These are phyloP conservation scores for Jordanella pulchra DNA, from an alignment of 2,797 vertebrate genomes.

Conservation along the genomic window DNA sequence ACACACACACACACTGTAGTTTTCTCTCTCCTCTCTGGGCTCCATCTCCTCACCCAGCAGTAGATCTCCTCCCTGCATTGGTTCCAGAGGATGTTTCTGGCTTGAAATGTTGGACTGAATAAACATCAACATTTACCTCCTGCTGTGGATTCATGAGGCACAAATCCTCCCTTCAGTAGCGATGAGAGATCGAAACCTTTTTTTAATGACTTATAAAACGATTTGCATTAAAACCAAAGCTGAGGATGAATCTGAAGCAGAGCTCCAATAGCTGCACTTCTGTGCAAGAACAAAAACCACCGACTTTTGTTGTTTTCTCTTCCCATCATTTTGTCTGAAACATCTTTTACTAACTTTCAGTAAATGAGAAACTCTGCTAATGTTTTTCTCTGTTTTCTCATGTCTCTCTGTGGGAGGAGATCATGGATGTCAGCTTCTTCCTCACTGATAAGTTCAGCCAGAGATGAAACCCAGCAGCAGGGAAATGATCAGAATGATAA, in stretches of 20 bases:
- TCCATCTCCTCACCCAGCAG: background rate
- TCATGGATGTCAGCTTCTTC: slow-evolving; percentile 41
- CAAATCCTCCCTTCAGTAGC: no score
- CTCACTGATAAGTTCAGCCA: slow-evolving; percentile 23
- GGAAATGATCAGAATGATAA: slow-evolving; percentile 37
- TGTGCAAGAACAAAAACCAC: no score
- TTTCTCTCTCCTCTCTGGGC: background rate
- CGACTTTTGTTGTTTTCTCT: no score
- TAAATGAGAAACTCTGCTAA: background rate
- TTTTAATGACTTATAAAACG: no score
- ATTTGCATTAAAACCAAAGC: no score
- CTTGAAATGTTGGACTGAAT: background rate
- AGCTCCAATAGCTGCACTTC: no score
- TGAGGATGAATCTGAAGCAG: no score
- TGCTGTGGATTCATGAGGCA: background rate
- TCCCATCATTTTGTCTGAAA: no score
- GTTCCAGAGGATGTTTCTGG: background rate
- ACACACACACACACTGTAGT: background rate
- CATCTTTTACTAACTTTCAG: no score
- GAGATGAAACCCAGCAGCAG: slow-evolving; percentile 28
- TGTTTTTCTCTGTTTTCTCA: slow-evolving; percentile 41
- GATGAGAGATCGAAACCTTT: no score
- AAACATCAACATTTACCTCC: background rate
- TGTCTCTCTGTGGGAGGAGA: slow-evolving; percentile 30
- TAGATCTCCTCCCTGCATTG: background rate